Conservation (phyloP, 35 echinoderm and acorn worm genomes). For the Eucidaris tribuloides region DNA sequence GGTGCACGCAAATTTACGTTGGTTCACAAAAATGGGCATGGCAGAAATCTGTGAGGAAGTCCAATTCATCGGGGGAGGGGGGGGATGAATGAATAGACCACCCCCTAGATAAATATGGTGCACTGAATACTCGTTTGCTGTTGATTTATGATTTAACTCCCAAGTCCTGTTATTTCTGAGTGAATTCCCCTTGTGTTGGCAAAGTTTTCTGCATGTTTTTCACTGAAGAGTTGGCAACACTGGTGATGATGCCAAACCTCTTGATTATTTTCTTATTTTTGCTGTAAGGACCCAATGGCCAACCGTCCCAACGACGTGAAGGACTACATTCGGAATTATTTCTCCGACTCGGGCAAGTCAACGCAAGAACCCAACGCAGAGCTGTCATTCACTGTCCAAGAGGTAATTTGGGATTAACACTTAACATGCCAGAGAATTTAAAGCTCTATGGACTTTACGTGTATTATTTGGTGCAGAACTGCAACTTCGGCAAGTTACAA, state of each 20-base stretch:
- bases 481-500: too few species aligned
- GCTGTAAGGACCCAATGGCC: conserved; percentile 55
- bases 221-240: background rate
- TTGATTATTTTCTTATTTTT: background rate
- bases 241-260: background rate
- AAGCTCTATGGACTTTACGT: too few species aligned
- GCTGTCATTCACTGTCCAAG: conserved; percentile 47
- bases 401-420: conserved; percentile 35
- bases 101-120: background rate
- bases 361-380: conserved; percentile 29
- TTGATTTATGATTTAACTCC: background rate
- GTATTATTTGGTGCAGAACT: too few species aligned
- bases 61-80: too few species aligned
- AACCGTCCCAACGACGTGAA: conserved; percentile 45
- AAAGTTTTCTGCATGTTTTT: background rate
- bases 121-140: background rate
- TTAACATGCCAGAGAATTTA: background rate
- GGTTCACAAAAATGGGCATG: too few species aligned
- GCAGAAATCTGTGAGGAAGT: too few species aligned
- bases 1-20: too few species aligned
- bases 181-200: background rate
- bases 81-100: too few species aligned
- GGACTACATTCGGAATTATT: conserved; percentile 50
- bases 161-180: background rate
- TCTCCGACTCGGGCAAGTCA: conserved; percentile 29